phyloP scores from a whole-genome alignment of 2,888 invertebrate species.

The Phania funesta region DNA sequence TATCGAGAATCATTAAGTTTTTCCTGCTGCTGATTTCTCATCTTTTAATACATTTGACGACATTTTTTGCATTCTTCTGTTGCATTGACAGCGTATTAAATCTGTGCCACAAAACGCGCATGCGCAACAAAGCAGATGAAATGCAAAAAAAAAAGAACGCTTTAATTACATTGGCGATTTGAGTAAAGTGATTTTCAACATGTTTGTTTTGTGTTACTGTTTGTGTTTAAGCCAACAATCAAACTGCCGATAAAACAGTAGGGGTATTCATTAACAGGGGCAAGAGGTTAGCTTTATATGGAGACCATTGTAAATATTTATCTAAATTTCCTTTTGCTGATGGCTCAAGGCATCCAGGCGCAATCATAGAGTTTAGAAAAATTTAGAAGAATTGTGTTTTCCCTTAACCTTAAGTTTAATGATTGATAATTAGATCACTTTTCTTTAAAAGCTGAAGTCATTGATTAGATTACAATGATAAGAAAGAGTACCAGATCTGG shows the following conservation, averaged over 20 bases:
- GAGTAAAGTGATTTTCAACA: conserved; percentile 66
- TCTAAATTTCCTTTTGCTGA: too few relatives aligned
- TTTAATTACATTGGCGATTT: conserved; percentile 65
- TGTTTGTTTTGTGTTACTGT: conserved; percentile 45
- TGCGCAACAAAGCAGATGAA: conserved; percentile 7
- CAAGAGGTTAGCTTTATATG: background rate
- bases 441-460: too few relatives aligned
- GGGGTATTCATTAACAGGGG: background rate
- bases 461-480: too few relatives aligned
- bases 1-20: conserved; percentile 53
- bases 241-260: conserved; percentile 49
- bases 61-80: conserved; percentile 74
- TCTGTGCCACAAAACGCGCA: conserved; percentile 65
- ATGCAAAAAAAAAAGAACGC: conserved; percentile 13
- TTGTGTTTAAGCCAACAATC: conserved; percentile 40
- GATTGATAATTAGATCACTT: too few relatives aligned
- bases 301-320: too few relatives aligned
- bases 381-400: too few relatives aligned
- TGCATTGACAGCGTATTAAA: conserved; percentile 76
- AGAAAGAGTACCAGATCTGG: too few relatives aligned
- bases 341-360: too few relatives aligned
- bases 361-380: too few relatives aligned
- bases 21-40: conserved; percentile 37
- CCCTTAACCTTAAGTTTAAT: too few relatives aligned
- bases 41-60: conserved; percentile 71